Evolutionary conservation across 2,113 vertebrate genomes (phyloP).

Genomic region (Melozone crissalis): DNA sequence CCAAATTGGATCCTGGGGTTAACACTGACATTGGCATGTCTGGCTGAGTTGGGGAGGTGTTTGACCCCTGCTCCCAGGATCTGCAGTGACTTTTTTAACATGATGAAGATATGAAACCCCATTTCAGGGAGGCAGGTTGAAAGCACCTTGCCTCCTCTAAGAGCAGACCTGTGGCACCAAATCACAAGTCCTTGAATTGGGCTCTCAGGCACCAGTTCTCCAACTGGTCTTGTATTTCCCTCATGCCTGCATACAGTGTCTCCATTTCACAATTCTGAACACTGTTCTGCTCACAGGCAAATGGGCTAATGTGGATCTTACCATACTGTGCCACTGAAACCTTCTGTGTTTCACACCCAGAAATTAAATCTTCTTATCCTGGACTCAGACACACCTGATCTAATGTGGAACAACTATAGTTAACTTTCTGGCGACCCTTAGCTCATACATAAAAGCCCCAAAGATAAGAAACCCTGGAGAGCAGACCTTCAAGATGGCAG

Average conservation of each 20-base stretch:
- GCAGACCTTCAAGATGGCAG: background rate
- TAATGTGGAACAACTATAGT: background rate
- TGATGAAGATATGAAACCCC: background rate
- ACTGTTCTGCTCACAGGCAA: background rate
- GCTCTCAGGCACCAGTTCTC: background rate
- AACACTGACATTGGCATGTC: background rate
- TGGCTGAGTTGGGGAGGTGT: background rate
- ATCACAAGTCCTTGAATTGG: background rate
- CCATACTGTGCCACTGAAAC: background rate
- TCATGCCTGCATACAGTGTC: rapidly evolving
- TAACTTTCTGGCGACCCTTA: background rate
- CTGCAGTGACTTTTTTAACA: background rate
- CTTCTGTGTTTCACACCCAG: background rate
- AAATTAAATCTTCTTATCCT: background rate
- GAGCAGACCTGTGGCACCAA: background rate
- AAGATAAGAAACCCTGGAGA: background rate
- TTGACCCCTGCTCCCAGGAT: background rate
- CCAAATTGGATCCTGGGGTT: background rate
- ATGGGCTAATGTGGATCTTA: background rate
- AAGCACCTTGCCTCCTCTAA: background rate
- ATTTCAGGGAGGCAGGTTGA: background rate
- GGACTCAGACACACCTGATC: background rate
- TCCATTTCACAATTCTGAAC: background rate
- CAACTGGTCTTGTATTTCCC: background rate
- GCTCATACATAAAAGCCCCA: rapidly evolving